phyloP scores from a whole-genome alignment of 2,888 invertebrate species.

The Rhimphoctona megacephalus region DNA sequence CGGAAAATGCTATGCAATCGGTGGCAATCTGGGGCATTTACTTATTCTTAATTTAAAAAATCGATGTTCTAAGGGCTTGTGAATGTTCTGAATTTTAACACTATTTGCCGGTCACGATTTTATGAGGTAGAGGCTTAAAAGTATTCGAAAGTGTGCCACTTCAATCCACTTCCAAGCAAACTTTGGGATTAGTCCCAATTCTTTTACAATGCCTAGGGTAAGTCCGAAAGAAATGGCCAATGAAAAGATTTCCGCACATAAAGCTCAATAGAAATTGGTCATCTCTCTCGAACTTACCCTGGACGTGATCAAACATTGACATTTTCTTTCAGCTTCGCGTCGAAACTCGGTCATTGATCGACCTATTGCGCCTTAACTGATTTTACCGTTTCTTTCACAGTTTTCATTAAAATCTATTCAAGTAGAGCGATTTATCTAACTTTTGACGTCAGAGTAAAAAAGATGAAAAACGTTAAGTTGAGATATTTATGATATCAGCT shows the following conservation, averaged over 20 bases:
- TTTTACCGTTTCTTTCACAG: neutral
- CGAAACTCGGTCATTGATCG: constrained; percentile 14
- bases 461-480: neutral
- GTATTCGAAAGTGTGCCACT: constrained; percentile 7
- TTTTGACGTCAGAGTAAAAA: neutral
- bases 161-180: constrained; percentile 18
- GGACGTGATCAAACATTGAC: constrained; percentile 32
- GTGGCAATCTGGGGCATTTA: neutral
- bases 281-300: neutral
- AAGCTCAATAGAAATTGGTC: neutral
- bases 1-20: neutral
- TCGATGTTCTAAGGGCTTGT: neutral
- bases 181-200: constrained; percentile 21
- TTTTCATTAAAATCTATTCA: neutral
- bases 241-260: constrained; percentile 15
- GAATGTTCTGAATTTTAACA: neutral
- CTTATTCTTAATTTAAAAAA: neutral
- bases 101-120: constrained; percentile 13
- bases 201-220: neutral
- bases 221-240: neutral
- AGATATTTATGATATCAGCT: neutral
- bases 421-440: neutral
- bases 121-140: constrained; percentile 17
- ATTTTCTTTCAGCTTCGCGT: neutral
- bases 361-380: neutral